Evolutionary conservation across 2,888 invertebrate genomes (phyloP).

Genomic region (Agrotis segetum): DNA sequence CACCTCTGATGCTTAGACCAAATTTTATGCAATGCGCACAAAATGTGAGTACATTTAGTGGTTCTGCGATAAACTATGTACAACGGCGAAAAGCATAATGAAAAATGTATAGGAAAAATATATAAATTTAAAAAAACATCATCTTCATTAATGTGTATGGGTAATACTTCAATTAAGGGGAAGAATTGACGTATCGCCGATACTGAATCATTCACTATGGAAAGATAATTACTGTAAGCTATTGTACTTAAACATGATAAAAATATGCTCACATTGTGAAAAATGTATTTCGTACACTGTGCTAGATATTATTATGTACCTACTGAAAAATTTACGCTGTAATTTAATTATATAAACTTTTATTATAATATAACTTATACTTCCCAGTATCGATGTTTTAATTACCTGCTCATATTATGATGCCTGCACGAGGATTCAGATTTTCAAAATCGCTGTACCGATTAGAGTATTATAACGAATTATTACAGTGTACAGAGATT

Average conservation of each 20-base stretch:
- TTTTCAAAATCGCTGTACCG: too few species aligned
- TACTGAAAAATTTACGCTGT: conserved; percentile 87
- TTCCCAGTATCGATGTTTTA: conserved; percentile 84
- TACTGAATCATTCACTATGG: conserved; percentile 71
- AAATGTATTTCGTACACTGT: conserved; percentile 87
- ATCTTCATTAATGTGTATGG: conserved; percentile 74
- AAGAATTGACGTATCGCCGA: conserved; percentile 86
- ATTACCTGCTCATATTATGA: conserved; percentile 64
- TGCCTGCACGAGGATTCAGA: too few species aligned
- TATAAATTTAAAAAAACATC: conserved; percentile 63
- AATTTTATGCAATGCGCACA: conserved; percentile 84
- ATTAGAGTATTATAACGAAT: too few species aligned
- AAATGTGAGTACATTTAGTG: conserved; percentile 71
- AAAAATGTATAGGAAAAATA: conserved; percentile 61
- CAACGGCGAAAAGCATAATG: conserved; percentile 59
- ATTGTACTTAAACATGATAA: conserved; percentile 77
- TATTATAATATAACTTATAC: conserved; percentile 89
- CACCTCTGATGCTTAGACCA: conserved; percentile 85
- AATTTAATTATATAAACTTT: conserved; percentile 89
- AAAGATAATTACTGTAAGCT: conserved; percentile 80
- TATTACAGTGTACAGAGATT: too few species aligned
- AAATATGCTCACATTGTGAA: conserved; percentile 87
- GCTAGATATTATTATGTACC: conserved; percentile 84
- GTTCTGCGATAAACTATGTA: conserved; percentile 63
- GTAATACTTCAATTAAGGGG: conserved; percentile 88